A percentile compares a stretch with the other conserved stretches of the same genome.
Conservation (phyloP, 2,888 invertebrate species). For the Operophtera brumata region DNA sequence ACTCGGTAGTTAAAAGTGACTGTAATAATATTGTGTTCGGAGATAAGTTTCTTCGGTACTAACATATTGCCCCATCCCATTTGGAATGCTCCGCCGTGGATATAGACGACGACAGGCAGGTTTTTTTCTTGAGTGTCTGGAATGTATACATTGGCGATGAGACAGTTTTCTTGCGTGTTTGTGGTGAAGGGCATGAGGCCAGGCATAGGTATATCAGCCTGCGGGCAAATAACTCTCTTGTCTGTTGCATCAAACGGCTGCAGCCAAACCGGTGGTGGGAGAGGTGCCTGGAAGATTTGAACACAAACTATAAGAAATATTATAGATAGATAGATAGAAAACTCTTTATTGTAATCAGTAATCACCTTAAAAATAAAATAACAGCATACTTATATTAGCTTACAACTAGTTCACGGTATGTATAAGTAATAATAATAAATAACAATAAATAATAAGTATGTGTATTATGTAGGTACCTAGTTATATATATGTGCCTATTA, state of each 20-base stretch:
- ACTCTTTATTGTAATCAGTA: too few species aligned
- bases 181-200: not conserved
- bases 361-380: too few species aligned
- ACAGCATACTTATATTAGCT: too few species aligned
- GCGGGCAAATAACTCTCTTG: conserved; percentile 42
- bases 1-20: conserved; percentile 59
- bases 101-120: conserved; percentile 60
- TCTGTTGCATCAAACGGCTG: conserved; percentile 42
- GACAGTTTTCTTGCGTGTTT: conserved; percentile 50
- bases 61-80: conserved; percentile 49
- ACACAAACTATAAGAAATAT: too few species aligned
- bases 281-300: conserved; percentile 41
- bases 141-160: conserved; percentile 56
- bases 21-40: conserved; percentile 42
- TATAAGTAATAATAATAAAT: too few species aligned
- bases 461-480: too few species aligned
- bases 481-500: too few species aligned
- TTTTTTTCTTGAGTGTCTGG: conserved; percentile 45
- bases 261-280: conserved; percentile 44
- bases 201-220: conserved; percentile 14
- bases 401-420: too few species aligned
- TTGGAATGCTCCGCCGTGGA: conserved; percentile 68
- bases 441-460: too few species aligned
- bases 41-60: conserved; percentile 40
- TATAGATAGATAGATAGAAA: not conserved